These are phyloP conservation scores for Gymnopithys bicolor DNA, from an alignment of 2,797 vertebrate genomes.

Conservation along the genomic window DNA sequence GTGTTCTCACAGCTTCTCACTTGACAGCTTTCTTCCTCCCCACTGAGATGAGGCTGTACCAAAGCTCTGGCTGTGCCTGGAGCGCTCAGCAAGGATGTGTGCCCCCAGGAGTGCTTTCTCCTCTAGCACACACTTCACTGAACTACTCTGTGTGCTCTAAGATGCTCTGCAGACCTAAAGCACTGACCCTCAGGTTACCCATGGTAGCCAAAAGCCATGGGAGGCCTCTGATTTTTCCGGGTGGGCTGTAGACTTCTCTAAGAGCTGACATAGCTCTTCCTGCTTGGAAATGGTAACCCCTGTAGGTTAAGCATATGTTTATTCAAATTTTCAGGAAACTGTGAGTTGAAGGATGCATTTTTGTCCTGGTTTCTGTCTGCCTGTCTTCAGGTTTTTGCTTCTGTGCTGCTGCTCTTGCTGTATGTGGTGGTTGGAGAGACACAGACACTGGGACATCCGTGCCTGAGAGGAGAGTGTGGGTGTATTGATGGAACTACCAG, in stretches of 20 bases:
- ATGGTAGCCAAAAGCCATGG: neutral
- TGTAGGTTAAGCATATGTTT: neutral
- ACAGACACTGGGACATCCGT: neutral
- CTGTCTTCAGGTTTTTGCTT: neutral
- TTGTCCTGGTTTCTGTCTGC: neutral
- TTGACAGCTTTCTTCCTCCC: neutral
- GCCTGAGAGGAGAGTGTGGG: slow-evolving; percentile 3
- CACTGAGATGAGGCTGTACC: neutral
- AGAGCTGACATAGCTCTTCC: neutral
- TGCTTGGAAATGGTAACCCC: neutral
- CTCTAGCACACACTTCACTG: neutral
- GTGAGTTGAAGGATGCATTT: neutral
- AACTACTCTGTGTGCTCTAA: neutral
- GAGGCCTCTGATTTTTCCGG: neutral
- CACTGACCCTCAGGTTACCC: neutral
- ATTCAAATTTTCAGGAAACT: neutral
- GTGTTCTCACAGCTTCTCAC: neutral
- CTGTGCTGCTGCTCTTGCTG: neutral
- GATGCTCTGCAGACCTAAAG: neutral
- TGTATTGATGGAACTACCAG: slow-evolving; percentile 18
- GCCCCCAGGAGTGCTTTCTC: neutral
- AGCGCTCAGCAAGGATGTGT: neutral
- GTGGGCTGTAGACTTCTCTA: neutral
- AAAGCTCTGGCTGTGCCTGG: neutral
- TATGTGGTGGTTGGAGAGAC: neutral